Percentiles rank a stretch among this genome's conserved stretches.
Evolutionary conservation across 2,888 invertebrate species (phyloP).

Genomic region (Napeogenes sylphis): DNA sequence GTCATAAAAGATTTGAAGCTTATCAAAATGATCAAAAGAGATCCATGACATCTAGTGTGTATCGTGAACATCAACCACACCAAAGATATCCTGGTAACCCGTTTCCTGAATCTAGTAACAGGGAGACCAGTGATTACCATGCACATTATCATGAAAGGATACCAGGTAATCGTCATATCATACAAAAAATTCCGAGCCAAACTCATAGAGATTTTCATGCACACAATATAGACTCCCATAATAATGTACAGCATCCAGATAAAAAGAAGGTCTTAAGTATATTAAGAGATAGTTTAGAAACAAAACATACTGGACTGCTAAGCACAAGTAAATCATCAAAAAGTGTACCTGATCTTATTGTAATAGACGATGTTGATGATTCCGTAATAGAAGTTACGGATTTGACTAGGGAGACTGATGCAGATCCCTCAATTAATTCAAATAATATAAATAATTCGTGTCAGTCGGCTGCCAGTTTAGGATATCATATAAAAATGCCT

Average conservation of each 20-base stretch:
- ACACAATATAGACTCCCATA: constrained; percentile 54
- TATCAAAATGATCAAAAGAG: constrained; percentile 66
- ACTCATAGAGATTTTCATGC: constrained; percentile 52
- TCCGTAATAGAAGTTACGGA: constrained; percentile 71
- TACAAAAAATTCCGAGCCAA: constrained; percentile 61
- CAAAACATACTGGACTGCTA: constrained; percentile 74
- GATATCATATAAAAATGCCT: constrained; percentile 80
- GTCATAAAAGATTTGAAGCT: constrained; percentile 67
- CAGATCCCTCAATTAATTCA: constrained; percentile 41
- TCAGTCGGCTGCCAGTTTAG: constrained; percentile 42
- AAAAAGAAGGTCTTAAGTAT: constrained; percentile 84
- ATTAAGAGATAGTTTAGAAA: constrained; percentile 84
- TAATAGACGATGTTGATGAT: constrained; percentile 71
- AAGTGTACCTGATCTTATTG: constrained; percentile 67
- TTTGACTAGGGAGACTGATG: constrained; percentile 61
- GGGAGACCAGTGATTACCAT: constrained; percentile 58
- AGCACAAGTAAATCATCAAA: constrained; percentile 74
- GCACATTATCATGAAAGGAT: constrained; percentile 57
- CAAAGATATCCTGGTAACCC: constrained; percentile 52
- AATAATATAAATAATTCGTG: constrained; percentile 37
- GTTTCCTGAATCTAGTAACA: constrained; percentile 50
- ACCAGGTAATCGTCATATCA: constrained; percentile 57
- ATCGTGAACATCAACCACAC: constrained; percentile 55
- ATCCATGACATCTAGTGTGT: constrained; percentile 43
- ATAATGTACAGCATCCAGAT: constrained; percentile 77